phyloP scores from a whole-genome alignment of 2,797 vertebrate species.

The Ctenopoma multispine region DNA sequence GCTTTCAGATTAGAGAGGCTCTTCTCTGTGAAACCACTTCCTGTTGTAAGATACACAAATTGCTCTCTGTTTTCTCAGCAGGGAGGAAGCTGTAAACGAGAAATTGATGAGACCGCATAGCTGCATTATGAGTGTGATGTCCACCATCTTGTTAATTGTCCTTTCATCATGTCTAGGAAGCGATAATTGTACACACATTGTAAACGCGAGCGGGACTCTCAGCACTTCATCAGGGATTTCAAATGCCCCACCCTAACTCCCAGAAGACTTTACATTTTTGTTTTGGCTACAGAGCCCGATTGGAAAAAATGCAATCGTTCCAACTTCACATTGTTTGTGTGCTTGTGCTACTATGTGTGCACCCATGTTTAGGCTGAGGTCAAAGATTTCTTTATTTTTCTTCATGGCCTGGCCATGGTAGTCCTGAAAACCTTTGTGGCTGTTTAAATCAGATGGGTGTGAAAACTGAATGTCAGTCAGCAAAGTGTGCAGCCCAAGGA shows the following conservation, averaged over 20 bases:
- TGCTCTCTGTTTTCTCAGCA: slow-evolving; percentile 18
- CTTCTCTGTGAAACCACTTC: slow-evolving; percentile 41
- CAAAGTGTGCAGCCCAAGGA: slow-evolving; percentile 11
- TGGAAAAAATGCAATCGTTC: slow-evolving; percentile 60
- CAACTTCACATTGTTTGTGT: slow-evolving; percentile 74
- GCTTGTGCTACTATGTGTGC: slow-evolving; percentile 59
- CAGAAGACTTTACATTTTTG: slow-evolving; percentile 64
- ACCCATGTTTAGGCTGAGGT: slow-evolving; percentile 73
- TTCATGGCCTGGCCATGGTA: slow-evolving; percentile 44
- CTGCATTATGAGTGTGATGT: slow-evolving; percentile 44
- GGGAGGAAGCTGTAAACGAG: slow-evolving; percentile 60
- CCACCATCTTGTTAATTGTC: slow-evolving; percentile 65
- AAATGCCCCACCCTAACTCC: slow-evolving; percentile 39
- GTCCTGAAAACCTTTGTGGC: slow-evolving; percentile 53
- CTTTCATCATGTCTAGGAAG: slow-evolving; percentile 60
- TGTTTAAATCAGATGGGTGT: slow-evolving; percentile 32
- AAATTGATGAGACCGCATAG: slow-evolving; percentile 55
- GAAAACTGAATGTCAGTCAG: slow-evolving; percentile 11
- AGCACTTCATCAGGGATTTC: slow-evolving; percentile 23
- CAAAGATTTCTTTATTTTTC: slow-evolving; percentile 79
- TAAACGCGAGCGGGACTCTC: slow-evolving; percentile 42
- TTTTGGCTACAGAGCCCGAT: slow-evolving; percentile 74
- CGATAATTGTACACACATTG: slow-evolving; percentile 39
- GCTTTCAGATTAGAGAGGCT: slow-evolving; percentile 27
- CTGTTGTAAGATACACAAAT: slow-evolving; percentile 49